Conservation (phyloP, 2,113 vertebrate species). For the Acrocephalus kingi region DNA sequence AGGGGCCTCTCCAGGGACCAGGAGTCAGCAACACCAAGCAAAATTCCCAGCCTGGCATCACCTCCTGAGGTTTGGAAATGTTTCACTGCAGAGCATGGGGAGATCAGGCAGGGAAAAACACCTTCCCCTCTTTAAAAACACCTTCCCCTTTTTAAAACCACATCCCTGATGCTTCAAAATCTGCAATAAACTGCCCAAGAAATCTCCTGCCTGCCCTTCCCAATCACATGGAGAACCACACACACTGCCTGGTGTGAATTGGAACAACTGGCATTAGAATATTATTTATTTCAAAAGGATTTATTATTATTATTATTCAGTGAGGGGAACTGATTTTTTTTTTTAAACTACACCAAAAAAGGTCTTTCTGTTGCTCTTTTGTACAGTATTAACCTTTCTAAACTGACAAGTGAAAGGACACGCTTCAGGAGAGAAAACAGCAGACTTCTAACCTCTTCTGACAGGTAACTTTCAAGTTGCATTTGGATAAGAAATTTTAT, state of each 20-base stretch:
- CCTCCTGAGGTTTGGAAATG: not conserved
- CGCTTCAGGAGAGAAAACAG: slow-evolving; percentile 78
- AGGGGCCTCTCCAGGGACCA: not conserved
- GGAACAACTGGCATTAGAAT: not conserved
- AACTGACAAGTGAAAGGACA: slow-evolving; percentile 86
- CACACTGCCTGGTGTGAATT: not conserved
- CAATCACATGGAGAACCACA: not conserved
- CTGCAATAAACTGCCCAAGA: not conserved
- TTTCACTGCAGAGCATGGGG: not conserved
- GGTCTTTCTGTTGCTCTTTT: slow-evolving; percentile 74
- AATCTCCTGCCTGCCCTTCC: not conserved
- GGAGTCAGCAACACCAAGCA: not conserved
- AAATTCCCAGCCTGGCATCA: not conserved
- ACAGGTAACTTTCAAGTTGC: slow-evolving; percentile 83
- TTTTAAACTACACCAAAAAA: slow-evolving; percentile 71
- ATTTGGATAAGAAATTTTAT: slow-evolving; percentile 72
- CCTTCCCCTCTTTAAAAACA: no score
- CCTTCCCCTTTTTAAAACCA: not conserved
- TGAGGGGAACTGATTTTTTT: not conserved
- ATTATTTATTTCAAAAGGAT: not conserved
- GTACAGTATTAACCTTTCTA: slow-evolving; percentile 86
- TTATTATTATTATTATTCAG: not conserved
- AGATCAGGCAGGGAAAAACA: not conserved
- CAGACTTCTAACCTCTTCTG: slow-evolving; percentile 84
- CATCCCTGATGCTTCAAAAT: not conserved